Base-by-base conservation (phyloP, 2,113 vertebrate genomes). In the Megatriorchis doriae region DNA sequence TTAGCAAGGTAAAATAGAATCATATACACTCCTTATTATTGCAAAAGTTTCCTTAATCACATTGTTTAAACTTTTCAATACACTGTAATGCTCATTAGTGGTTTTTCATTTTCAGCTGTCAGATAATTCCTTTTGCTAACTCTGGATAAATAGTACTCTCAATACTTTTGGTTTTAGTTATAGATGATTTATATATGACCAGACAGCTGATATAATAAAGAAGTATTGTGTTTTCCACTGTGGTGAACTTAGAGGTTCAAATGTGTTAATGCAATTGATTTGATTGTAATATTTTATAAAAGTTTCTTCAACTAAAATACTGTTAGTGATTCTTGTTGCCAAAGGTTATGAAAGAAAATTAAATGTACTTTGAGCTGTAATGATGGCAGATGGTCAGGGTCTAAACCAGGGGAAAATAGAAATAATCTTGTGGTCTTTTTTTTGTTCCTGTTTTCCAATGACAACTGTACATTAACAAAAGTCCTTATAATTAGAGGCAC, bases 201-300 rank as follows among this genome's bases (percentile, higher is more conserved):
- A 97, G 98, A 98, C 98, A 98, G 97, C 89, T 98, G 98, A 98
- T 98, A 93, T 94, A 98, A 98, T 98, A 98, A 97, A 97, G 94
- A 86, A 97, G 88, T 98, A 98, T 97, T 97, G 97, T 96, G 96
- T 98, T 98, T 98, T 98, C 98, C 96, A 97, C 95, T 96, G 86
- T 88, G 88, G 95, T 97, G 96, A 97, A 96, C 97, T 98, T 96
- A 88, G 88, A 97, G 96, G 93, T 98, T 98, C 97, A 97, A 96
- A 96, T 92, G 96, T 97, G 94, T 98, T 98, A 97, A 98, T 98
- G 97, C 94, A 97, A 98, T 98, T 97, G 97, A 97, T 98, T 97
- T 98, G 97, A 98, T 98, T 98, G 95, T 96, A 98, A 96, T 98
- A 96, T 98, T 97, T 98, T 98, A 98, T 95, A 98, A 95, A 98